Evolutionary conservation across 2,888 invertebrate genomes (phyloP).

Genomic region (Leptopilina syphax): DNA sequence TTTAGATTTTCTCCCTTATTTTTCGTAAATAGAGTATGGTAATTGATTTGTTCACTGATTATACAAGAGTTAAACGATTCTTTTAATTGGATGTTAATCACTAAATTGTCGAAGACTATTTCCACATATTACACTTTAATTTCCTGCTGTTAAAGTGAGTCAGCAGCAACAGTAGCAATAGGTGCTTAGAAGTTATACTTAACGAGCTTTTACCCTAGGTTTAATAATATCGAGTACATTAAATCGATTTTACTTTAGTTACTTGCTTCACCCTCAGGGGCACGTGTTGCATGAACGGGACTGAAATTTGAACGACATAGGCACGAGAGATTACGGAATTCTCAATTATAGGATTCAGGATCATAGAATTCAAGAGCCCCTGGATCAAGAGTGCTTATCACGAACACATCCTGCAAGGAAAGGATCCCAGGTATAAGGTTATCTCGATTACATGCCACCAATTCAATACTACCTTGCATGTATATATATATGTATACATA

Average conservation of each 20-base stretch:
- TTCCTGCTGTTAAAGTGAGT: conserved; percentile 15
- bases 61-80: background rate
- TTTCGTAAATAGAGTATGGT: background rate
- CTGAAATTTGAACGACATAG: conserved; percentile 34
- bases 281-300: conserved; percentile 15
- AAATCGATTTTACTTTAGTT: conserved; percentile 29
- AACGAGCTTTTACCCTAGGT: conserved; percentile 11
- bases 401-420: conserved; percentile 53
- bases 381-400: conserved; percentile 65
- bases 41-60: background rate
- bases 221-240: conserved; percentile 23
- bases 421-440: background rate
- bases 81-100: background rate
- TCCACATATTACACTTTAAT: conserved; percentile 10
- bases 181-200: background rate
- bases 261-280: conserved; percentile 6
- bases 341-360: conserved; percentile 65
- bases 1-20: no score
- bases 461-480: background rate
- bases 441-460: background rate
- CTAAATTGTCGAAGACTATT: background rate
- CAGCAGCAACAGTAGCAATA: background rate
- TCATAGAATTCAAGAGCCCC: conserved; percentile 64
- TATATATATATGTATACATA: no score
- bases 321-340: conserved; percentile 62